Evolutionary conservation across 2,113 vertebrate genomes (phyloP), one percentile per base, ranked within the genome.

Genomic region (Seriola aureovittata): DNA sequence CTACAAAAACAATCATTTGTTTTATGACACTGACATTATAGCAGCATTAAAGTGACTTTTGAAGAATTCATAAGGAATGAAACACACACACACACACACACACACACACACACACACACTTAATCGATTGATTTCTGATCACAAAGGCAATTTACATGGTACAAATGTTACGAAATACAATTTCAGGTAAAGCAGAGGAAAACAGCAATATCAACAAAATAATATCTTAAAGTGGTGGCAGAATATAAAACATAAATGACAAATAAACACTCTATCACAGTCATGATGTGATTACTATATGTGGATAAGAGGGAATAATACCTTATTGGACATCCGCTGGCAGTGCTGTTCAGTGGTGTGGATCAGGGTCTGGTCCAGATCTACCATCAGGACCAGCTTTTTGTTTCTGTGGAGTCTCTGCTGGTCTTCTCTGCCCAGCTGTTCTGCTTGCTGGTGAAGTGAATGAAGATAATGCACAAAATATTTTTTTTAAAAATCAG

Each of bases 351-450:
- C 98, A 0, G 98, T 99, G 1, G 98, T 99, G 91, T 99, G 98
- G 88, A 99, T 99, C 81, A 99, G 89, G 0, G 98, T 99, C 95
- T 99, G 98, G 92, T 99, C 98, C 94, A 99, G 92, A 85, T 99
- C 98, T 70, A 99, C 98, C 98, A 99, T 99, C 14, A 99, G 96
- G 60, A 99, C 98, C 42, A 99, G 92, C 78, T 99, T 99, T 55
- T 95, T 95, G 91, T 97, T 98, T 40, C 97, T 94, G 64, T 98
- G 97, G 1, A 99, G 96, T 38, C 98, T 94, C 71, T 98, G 97
- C 77, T 99, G 98, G 91, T 99, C 98, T 87, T 99, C 98, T 76
- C 96, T 92, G 63, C 96, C 98, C 17, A 99, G 93, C 78, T 97
- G 93, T 65, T 99, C 97, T 0, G 98, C 98, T 97, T 99, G 98